Evolutionary conservation across 2,113 vertebrate species (phyloP).

Genomic region (Murina feae): DNA sequence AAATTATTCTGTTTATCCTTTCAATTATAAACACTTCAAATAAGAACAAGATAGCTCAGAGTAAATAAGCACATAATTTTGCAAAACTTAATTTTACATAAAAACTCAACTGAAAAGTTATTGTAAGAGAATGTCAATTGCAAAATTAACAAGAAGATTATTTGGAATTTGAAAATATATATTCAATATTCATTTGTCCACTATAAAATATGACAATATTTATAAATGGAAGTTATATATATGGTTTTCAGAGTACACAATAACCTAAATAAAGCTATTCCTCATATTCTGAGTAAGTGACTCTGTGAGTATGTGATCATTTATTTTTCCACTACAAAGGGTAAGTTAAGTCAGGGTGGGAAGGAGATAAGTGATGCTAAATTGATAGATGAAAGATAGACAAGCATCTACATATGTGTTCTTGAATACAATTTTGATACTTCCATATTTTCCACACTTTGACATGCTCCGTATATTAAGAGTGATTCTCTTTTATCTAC

Average conservation of each 20-base stretch:
- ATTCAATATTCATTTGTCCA: not conserved
- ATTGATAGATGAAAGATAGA: not conserved
- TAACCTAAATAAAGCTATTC: not conserved
- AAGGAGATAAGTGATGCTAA: not conserved
- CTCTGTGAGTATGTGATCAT: not conserved
- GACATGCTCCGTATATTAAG: not conserved
- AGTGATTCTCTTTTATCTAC: not conserved
- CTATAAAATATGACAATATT: not conserved
- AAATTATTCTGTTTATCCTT: not conserved
- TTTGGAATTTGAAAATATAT: not conserved
- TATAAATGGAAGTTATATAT: not conserved
- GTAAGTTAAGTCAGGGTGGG: not conserved
- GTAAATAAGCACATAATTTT: not conserved
- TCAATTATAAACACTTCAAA: not conserved
- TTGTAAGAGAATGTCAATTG: not conserved
- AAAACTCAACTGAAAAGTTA: not conserved
- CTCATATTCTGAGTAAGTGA: not conserved
- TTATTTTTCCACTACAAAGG: not conserved
- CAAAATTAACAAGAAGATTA: not conserved
- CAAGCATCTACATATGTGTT: not conserved
- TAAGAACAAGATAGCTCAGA: not conserved
- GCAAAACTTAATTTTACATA: not conserved
- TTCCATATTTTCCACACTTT: not conserved
- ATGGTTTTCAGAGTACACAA: not conserved
- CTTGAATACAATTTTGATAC: not conserved